Evolutionary conservation across 2,888 invertebrate species (phyloP).

Genomic region (Polyploca ridens): DNA sequence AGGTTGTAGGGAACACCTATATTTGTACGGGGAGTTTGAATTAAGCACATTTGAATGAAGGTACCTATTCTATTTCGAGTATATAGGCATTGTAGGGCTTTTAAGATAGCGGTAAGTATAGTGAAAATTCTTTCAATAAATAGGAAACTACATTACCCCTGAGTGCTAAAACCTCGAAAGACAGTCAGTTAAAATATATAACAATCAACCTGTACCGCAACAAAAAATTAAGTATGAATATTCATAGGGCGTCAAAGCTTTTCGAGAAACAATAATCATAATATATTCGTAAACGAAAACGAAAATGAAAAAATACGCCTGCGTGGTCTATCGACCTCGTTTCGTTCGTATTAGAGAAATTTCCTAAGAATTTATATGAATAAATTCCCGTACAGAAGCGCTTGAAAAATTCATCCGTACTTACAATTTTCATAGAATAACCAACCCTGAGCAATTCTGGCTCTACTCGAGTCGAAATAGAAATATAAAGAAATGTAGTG

Average conservation of each 20-base stretch:
- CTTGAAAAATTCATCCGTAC: constrained; percentile 44
- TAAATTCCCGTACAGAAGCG: constrained; percentile 38
- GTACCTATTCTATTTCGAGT: too few species aligned
- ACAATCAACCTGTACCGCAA: too few species aligned
- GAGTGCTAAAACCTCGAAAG: too few species aligned
- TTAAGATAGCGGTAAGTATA: too few species aligned
- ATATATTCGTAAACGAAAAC: not conserved
- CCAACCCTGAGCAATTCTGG: constrained; percentile 17
- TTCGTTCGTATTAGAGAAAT: constrained; percentile 17
- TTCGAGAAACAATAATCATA: not conserved
- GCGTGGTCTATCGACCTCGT: constrained; percentile 15
- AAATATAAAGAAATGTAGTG: not conserved
- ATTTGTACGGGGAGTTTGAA: too few species aligned
- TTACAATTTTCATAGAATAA: constrained; percentile 13
- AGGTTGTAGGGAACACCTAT: not conserved
- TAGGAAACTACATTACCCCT: too few species aligned
- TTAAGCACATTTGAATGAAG: too few species aligned
- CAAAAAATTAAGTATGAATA: not conserved
- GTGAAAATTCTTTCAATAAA: too few species aligned
- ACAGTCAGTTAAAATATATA: too few species aligned
- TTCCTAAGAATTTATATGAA: constrained; percentile 42
- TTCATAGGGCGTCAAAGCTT: not conserved
- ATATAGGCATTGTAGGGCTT: too few species aligned
- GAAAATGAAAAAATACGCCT: not conserved
- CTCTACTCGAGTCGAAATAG: not conserved